These are phyloP conservation scores for Centroberyx gerrardi DNA, from an alignment of 2,797 vertebrate genomes.

Conservation along the genomic window DNA sequence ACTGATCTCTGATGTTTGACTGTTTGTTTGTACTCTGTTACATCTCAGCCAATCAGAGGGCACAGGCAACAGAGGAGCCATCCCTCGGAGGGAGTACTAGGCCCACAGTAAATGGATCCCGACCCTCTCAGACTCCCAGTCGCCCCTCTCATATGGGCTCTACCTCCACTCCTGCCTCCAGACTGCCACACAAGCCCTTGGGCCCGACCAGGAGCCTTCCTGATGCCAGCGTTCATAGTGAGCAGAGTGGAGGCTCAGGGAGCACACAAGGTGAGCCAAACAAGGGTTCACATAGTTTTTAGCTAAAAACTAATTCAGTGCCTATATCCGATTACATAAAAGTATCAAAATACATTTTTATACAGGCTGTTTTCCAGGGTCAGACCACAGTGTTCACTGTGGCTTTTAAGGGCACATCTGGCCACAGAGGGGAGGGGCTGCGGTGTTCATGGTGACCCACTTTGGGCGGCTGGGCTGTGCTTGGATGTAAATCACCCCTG, in stretches of 20 bases:
- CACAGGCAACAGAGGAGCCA: conserved; percentile 41
- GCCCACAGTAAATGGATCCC: conserved; percentile 54
- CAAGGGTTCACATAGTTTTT: neutral
- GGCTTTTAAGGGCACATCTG: conserved; percentile 52
- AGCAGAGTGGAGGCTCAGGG: conserved; percentile 62
- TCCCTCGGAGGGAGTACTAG: conserved; percentile 59
- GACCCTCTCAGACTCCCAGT: conserved; percentile 48
- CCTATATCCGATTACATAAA: conserved; percentile 7
- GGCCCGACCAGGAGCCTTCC: conserved; percentile 71
- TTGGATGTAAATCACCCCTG: conserved; percentile 21
- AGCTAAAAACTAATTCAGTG: neutral
- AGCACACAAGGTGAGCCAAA: conserved; percentile 82
- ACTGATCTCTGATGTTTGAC: neutral
- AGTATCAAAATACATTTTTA: neutral
- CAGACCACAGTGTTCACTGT: conserved; percentile 9
- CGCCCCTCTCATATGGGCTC: conserved; percentile 47
- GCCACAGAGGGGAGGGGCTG: conserved; percentile 33
- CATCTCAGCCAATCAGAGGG: conserved; percentile 68
- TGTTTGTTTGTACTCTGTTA: conserved; percentile 38
- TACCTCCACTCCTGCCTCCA: conserved; percentile 71
- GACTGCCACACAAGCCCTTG: conserved; percentile 79
- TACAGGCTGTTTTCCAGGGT: conserved; percentile 12
- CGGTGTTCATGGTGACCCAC: conserved; percentile 60
- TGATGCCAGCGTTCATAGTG: conserved; percentile 67
- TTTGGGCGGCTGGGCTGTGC: conserved; percentile 42